Evolutionary conservation across 2,113 vertebrate species (phyloP).

Genomic region (Loxodonta africana): DNA sequence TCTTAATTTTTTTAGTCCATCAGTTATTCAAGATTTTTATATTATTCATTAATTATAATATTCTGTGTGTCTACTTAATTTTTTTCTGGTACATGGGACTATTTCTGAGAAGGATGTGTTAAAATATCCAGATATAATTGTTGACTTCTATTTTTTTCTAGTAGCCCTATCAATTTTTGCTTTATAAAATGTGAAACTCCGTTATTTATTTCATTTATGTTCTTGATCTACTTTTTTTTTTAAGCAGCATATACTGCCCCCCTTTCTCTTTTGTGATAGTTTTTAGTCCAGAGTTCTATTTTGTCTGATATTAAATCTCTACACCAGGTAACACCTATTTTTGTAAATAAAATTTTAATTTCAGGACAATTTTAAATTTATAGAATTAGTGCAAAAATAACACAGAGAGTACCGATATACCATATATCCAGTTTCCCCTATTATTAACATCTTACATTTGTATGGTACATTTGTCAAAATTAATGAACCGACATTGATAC

Average conservation of each 20-base stretch:
- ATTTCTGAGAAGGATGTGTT: neutral
- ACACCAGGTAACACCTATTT: neutral
- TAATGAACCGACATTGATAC: neutral
- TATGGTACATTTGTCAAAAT: no score
- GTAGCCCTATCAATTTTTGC: neutral
- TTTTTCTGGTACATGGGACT: neutral
- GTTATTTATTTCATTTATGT: neutral
- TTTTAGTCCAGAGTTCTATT: slow-evolving; percentile 1
- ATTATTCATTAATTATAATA: neutral
- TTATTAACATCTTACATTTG: neutral
- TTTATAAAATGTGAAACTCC: neutral
- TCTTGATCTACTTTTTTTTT: neutral
- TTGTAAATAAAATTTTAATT: neutral
- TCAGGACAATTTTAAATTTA: neutral
- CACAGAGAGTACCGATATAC: neutral
- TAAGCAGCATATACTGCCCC: neutral
- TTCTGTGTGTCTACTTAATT: neutral
- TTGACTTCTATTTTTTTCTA: neutral
- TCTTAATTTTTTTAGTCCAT: neutral
- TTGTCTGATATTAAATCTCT: neutral
- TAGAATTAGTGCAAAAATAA: neutral
- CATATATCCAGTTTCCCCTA: neutral
- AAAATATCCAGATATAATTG: neutral
- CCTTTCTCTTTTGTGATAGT: neutral
- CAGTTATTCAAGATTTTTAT: neutral